Evolutionary conservation across 2,113 vertebrate species (phyloP).

Genomic region (Herpetotheres cachinnans): DNA sequence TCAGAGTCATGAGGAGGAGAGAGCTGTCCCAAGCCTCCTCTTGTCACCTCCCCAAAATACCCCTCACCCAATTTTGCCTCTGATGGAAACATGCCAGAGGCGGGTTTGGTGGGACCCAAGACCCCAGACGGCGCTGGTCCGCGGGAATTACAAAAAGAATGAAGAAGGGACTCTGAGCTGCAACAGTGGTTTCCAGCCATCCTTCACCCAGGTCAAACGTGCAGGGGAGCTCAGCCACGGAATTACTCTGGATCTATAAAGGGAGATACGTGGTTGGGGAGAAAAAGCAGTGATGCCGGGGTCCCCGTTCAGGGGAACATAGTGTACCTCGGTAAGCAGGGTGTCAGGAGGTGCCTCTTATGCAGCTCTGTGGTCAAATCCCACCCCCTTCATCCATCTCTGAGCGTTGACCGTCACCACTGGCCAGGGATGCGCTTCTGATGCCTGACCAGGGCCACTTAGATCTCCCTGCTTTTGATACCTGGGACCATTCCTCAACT

Average conservation of each 20-base stretch:
- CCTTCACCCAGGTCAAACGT: not conserved
- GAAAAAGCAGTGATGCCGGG: not conserved
- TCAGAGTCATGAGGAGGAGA: not conserved
- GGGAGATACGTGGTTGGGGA: not conserved
- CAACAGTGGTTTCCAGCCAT: not conserved
- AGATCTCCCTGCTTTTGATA: not conserved
- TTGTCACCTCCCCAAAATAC: not conserved
- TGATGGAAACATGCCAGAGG: not conserved
- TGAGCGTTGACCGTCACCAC: not conserved
- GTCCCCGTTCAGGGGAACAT: not conserved
- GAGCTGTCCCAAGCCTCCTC: not conserved
- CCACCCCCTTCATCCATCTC: not conserved
- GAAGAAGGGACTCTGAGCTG: not conserved
- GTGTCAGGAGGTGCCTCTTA: not conserved
- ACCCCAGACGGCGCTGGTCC: not conserved
- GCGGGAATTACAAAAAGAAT: not conserved
- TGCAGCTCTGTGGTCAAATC: not conserved
- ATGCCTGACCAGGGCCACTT: fast-evolving
- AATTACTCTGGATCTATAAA: not conserved
- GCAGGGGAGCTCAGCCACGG: not conserved
- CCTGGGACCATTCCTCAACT: not conserved
- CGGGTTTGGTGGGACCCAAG: not conserved
- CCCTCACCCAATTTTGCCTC: not conserved
- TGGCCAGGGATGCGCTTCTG: not conserved
- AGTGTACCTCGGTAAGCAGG: not conserved